phyloP scores from a whole-genome alignment of 2,888 invertebrate species.

The Aricia artaxerxes region DNA sequence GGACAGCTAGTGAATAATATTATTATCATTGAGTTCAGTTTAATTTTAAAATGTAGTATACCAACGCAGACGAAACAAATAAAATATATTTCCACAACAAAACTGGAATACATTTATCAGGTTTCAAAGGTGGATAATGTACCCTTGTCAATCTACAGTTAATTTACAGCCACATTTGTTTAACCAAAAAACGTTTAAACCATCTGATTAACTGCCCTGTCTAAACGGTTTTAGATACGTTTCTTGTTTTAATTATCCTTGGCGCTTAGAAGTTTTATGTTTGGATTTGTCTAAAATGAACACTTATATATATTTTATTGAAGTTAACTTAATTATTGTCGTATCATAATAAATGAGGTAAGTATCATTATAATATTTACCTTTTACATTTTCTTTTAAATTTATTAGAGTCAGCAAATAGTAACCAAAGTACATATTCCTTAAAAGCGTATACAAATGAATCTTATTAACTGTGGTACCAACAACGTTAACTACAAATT shows the following conservation, averaged over 20 bases:
- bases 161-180: conserved; percentile 75
- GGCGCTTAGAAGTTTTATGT: not conserved
- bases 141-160: conserved; percentile 73
- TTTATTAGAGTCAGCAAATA: no score
- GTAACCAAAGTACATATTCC: no score
- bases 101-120: conserved; percentile 22
- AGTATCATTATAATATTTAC: no score
- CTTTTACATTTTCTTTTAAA: no score
- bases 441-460: no score
- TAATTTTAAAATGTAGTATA: not conserved
- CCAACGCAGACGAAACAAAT: not conserved
- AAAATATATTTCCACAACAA: not conserved
- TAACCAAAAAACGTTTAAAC: conserved; percentile 72
- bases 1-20: no score
- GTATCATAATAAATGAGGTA: not conserved
- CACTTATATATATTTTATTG: not conserved
- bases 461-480: no score
- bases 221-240: conserved; percentile 60
- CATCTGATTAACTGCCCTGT: conserved; percentile 66
- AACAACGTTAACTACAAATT: no score
- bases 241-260: conserved; percentile 47
- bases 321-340: not conserved
- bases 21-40: no score
- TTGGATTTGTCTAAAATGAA: not conserved
- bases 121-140: conserved; percentile 37